Base-by-base conservation (phyloP, 2,113 vertebrate genomes). In the Hypanus sabinus region DNA sequence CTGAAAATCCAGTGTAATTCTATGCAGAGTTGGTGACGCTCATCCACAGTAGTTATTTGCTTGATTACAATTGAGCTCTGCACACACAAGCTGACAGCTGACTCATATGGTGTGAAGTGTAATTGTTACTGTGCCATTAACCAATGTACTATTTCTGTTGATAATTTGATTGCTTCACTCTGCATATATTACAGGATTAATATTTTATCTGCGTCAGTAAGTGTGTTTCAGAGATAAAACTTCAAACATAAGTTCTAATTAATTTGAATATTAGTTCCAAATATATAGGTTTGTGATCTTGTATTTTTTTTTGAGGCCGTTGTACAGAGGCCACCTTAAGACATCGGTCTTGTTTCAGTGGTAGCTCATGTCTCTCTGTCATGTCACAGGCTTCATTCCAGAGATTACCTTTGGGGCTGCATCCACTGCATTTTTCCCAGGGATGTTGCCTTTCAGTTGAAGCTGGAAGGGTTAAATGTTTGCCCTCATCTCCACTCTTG, bases 101-200 rank as follows among this genome's bases (percentile, higher is more conserved):
- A 87, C 10, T n/a, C 57, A 62, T 83, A 55, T 20, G 5, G 36
- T 81, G 20, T 46, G 77, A 85, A 10, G 22, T 55, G 81, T 85
- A 85, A 85, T n/a, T 90, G 85, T 65, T 90, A 68, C 16, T 90
- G 60, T n/a, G 60, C 57, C 85, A 90, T 90, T 90, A 90, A n/a
- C 30, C 20, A n/a, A 90, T 33, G 60, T 9, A 38, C 30, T 65
- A 60, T 36, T 90, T 68, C 8, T 90, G 16, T 90, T 90, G 14
- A 68, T 18, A 65, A 33, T 3, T 6, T n/a, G 60, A 36, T 68
- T 68, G 30, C 30, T 65, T 33, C 7, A 65, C 85, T 65, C 60
- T 65, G n/a, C 62, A 68, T 65, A 65, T 7, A 65, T n/a, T 18
- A 16, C 24, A 85, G 57, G 81, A 85, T 57, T 60, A 60, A 85